Evolutionary conservation across 2,888 invertebrate genomes (phyloP), one percentile per base, ranked within the genome.

Genomic region (Drosophila ezoana): DNA sequence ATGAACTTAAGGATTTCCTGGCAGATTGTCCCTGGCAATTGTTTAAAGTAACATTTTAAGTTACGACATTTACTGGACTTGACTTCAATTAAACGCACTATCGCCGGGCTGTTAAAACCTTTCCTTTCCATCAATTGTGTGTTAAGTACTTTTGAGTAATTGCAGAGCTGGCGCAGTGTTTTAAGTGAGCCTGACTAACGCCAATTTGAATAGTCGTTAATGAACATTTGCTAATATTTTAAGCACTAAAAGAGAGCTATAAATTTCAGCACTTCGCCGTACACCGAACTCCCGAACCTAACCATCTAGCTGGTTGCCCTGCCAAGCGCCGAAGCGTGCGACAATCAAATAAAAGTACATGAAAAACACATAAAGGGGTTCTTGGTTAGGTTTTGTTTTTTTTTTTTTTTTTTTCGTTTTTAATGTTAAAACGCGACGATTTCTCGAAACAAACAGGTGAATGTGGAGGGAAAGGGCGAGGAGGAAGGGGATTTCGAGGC

Each of bases 321-420:
- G 57, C 14, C 57, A 70, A 69, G 79, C 84, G 79, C 64, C 76
- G 82, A 87, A 85, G 83, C 83, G 87, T 84, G 83, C 83, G 83
- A 84, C 83, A 87, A 84, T 85, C 87, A 87, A 84, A 84, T 84
- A 84, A 84, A 84, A 87, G 82, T 87, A 87, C 87, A 87, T 81
- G 83, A 87, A 84, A 84, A 87, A 81, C 87, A 81, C 87, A 84
- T 84, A 87, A 87, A 87, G 85, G 87, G 83, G 82, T 83, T 76
- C 66, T 60, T 54, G 74, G 66, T 54, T 57, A 45, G 54, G 59
- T 53, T 52, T 58, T 43, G 44, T 58, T 33, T 18, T 18, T 18
- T 1, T 18, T 1, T 18, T 63, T 62, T 47, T 54, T 45, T 64
- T 59, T 51, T 61, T 63, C 43, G 45, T 58, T 82, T 81, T 81